Conservation (phyloP, 1,140 invertebrate genomes). For the Heliconius hermathena region DNA sequence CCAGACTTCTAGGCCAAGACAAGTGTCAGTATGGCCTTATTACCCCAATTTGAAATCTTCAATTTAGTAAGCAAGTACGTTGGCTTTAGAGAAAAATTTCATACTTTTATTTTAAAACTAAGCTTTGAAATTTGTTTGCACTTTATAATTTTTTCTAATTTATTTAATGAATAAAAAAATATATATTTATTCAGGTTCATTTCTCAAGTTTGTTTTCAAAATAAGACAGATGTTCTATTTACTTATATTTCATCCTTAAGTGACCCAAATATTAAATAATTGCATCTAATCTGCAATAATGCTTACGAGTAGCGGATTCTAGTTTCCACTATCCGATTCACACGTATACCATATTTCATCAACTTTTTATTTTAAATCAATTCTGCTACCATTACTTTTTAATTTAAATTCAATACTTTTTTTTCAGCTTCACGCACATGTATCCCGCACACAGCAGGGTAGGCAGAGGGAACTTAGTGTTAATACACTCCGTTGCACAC, state of each 20-base stretch:
- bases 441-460: too few species aligned
- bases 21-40: conserved; percentile 14
- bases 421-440: too few species aligned
- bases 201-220: neutral
- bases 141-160: neutral
- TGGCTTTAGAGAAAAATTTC: neutral
- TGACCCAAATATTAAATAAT: neutral
- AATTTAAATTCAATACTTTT: too few species aligned
- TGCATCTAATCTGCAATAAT: neutral
- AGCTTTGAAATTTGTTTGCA: conserved; percentile 13
- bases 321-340: too few species aligned
- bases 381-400: too few species aligned
- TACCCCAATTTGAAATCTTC: conserved; percentile 14
- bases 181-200: neutral
- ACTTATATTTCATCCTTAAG: neutral
- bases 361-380: too few species aligned
- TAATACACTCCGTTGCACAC: too few species aligned
- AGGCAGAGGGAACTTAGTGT: too few species aligned
- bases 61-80: conserved; percentile 14
- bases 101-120: conserved; percentile 9
- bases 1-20: conserved; percentile 11
- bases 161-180: conserved; percentile 4
- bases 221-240: neutral
- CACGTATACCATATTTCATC: too few species aligned
- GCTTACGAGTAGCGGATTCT: too few species aligned